Conservation (phyloP, 53 echinoderm and acorn worm species). For the Hippasteria phrygiana region DNA sequence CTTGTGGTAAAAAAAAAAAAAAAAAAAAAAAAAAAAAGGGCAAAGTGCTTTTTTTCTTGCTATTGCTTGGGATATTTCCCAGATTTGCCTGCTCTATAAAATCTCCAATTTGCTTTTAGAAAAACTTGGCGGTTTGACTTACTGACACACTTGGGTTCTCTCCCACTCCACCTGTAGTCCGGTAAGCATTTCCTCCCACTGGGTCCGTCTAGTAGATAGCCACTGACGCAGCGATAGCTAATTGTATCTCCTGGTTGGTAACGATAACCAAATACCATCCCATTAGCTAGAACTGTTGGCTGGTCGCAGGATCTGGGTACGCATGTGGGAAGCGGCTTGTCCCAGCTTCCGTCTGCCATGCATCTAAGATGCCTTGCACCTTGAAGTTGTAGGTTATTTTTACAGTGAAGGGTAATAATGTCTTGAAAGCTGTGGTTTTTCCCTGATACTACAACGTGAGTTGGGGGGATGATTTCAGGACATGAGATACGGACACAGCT, state of each 20-base stretch:
- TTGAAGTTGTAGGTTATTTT: conserved; percentile 20
- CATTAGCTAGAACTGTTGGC: conserved; percentile 56
- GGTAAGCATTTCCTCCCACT: conserved; percentile 64
- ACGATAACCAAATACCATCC: conserved; percentile 59
- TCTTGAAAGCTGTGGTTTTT: conserved; percentile 48
- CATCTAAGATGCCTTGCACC: conserved; percentile 59
- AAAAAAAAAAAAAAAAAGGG: too few relatives aligned
- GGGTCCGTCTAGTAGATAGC: conserved; percentile 75
- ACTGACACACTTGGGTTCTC: conserved; percentile 67
- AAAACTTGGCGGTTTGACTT: conserved; percentile 39
- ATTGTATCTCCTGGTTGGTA: conserved; percentile 63
- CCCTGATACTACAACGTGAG: conserved; percentile 8
- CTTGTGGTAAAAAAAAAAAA: too few relatives aligned
- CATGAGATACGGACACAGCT: conserved; percentile 65
- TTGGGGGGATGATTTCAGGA: conserved; percentile 14
- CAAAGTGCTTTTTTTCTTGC: too few relatives aligned
- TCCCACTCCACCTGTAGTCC: conserved; percentile 79
- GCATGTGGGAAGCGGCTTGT: conserved; percentile 59
- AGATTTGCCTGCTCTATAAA: too few relatives aligned
- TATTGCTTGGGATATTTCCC: too few relatives aligned
- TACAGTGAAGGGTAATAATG: conserved; percentile 61
- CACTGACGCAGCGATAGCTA: conserved; percentile 77
- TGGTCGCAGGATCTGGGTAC: conserved; percentile 60
- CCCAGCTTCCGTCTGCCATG: conserved; percentile 76
- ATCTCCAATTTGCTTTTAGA: too few relatives aligned